Conservation (phyloP, 1,140 invertebrate genomes). For the Drosophila eugracilis region DNA sequence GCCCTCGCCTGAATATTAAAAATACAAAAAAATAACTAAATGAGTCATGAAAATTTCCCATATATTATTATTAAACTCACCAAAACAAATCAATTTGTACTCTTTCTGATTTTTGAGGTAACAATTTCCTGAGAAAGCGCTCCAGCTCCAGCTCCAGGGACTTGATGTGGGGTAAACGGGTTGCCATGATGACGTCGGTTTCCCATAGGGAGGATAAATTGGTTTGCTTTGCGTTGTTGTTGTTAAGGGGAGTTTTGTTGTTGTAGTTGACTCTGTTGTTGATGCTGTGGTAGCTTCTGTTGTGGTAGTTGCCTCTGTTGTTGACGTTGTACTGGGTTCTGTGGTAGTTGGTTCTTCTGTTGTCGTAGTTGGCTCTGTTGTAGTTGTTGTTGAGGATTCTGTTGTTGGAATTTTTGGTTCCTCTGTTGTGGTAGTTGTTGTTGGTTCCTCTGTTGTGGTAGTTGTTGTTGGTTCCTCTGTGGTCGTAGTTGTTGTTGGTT, state of each 20-base stretch:
- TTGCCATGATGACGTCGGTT: conserved; percentile 1
- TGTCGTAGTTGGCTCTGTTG: neutral
- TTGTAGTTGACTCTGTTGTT: conserved; percentile 1
- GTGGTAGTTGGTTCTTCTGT: neutral
- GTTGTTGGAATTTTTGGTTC: too few species aligned
- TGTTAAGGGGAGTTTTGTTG: neutral
- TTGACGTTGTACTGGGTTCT: neutral
- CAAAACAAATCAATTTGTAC: conserved; percentile 9
- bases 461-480: neutral
- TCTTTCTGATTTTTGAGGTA: conserved; percentile 50
- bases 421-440: neutral
- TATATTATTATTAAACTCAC: conserved; percentile 21
- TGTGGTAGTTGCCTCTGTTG: conserved; percentile 3
- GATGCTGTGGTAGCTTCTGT: neutral
- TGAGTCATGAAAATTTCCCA: neutral
- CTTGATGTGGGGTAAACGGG: conserved; percentile 9
- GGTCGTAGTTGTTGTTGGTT: neutral
- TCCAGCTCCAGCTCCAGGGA: conserved; percentile 26
- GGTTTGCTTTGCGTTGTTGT: conserved; percentile 4
- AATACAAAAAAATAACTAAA: neutral
- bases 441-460: neutral
- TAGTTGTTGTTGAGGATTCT: conserved; percentile 2
- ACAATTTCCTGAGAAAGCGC: conserved; percentile 13
- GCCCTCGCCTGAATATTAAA: conserved; percentile 31
- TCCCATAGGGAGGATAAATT: conserved; percentile 1